Evolutionary conservation across 1,140 invertebrate species (phyloP).

Genomic region (Drosophila kanapiae): DNA sequence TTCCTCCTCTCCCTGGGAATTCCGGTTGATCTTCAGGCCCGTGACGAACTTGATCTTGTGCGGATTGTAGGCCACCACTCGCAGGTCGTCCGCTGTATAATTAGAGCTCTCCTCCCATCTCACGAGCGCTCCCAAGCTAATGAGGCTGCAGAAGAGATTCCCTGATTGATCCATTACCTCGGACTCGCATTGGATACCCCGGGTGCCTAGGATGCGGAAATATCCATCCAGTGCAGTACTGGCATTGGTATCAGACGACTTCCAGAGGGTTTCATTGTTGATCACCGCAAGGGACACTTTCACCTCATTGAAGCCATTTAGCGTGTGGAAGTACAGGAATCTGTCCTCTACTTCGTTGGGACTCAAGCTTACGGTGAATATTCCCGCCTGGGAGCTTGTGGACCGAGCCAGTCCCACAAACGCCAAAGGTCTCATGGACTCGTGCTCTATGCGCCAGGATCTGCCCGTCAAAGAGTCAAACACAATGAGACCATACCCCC

Average conservation of each 20-base stretch:
- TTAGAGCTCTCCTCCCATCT: constrained; percentile 60
- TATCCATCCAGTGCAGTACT: not conserved
- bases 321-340: constrained; percentile 90
- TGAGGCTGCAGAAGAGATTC: constrained; percentile 85
- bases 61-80: constrained; percentile 84
- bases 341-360: constrained; percentile 85
- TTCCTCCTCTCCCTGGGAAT: constrained; percentile 86
- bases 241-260: not conserved
- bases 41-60: constrained; percentile 89
- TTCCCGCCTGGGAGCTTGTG: constrained; percentile 87
- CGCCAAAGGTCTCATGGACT: constrained; percentile 89
- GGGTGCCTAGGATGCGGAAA: constrained; percentile 64
- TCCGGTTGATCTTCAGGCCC: constrained; percentile 89
- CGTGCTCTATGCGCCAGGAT: constrained; percentile 90
- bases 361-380: constrained; percentile 90
- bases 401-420: constrained; percentile 88
- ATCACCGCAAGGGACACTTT: constrained; percentile 88
- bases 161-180: constrained; percentile 87
- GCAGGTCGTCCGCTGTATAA: constrained; percentile 65
- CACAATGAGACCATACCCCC: constrained; percentile 89
- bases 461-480: constrained; percentile 87
- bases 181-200: constrained; percentile 86
- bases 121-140: constrained; percentile 66
- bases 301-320: constrained; percentile 90
- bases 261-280: constrained; percentile 86